These are phyloP conservation scores for Prochilodus magdalenae DNA, from an alignment of 2,113 vertebrate species.

Conservation along the genomic window DNA sequence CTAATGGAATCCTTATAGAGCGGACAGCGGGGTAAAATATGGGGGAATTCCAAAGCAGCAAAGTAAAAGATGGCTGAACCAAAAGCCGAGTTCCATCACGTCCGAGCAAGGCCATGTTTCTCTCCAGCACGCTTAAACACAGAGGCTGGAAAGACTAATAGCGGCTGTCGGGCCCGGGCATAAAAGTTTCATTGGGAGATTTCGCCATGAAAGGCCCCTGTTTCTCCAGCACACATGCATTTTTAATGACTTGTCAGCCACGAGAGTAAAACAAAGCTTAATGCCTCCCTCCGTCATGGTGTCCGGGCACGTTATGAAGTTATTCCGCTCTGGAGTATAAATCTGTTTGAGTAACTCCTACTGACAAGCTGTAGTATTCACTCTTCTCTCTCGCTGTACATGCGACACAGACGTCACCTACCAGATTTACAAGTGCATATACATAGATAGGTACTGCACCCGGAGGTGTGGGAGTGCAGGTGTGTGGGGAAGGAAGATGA, in stretches of 20 bases:
- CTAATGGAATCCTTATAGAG: no score
- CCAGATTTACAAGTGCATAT: no score
- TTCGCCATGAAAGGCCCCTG: slow-evolving; percentile 44
- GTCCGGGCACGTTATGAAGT: slow-evolving; percentile 16
- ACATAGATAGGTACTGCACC: no score
- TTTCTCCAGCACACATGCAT: slow-evolving; percentile 43
- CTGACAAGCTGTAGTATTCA: background rate
- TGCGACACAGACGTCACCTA: background rate
- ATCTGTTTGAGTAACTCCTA: background rate
- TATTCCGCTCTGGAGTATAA: slow-evolving; percentile 12
- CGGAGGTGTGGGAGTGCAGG: no score
- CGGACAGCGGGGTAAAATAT: no score
- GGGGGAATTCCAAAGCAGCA: background rate
- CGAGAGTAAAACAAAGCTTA: slow-evolving; percentile 38
- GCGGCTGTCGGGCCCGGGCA: slow-evolving; percentile 35
- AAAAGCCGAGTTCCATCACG: slow-evolving; percentile 11
- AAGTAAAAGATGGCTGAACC: background rate
- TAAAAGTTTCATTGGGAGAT: slow-evolving; percentile 55
- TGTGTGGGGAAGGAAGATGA: no score
- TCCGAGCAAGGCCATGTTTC: slow-evolving; percentile 11
- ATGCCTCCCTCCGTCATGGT: slow-evolving; percentile 23
- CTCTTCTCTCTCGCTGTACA: background rate
- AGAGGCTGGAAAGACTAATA: slow-evolving; percentile 46
- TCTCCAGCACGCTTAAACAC: slow-evolving; percentile 16
- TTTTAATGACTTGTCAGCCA: slow-evolving; percentile 41